Percentiles rank a stretch among this genome's conserved stretches.
Evolutionary conservation across 2,113 vertebrate species (phyloP).

Genomic region (Scalopus aquaticus): DNA sequence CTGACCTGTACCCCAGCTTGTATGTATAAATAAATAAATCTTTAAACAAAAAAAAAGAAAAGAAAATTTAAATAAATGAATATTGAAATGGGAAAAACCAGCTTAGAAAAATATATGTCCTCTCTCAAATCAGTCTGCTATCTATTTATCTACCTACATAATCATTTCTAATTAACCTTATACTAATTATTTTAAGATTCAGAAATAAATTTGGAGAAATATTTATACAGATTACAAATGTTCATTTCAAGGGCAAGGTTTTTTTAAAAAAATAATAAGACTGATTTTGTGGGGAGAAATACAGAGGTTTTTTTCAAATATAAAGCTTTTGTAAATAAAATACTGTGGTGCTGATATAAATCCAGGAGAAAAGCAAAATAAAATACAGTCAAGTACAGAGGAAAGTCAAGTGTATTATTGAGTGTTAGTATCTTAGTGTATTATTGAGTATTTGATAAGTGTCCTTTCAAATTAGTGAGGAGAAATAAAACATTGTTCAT

Average conservation of each 20-base stretch:
- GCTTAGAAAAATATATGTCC: background rate
- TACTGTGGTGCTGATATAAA: background rate
- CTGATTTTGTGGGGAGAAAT: background rate
- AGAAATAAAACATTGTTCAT: background rate
- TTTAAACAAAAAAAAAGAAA: no score
- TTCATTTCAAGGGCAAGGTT: background rate
- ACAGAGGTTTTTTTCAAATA: background rate
- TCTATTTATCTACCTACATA: background rate
- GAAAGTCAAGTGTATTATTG: background rate
- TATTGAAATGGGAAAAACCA: background rate
- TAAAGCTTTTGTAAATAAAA: background rate
- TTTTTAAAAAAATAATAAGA: background rate
- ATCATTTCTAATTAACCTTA: background rate
- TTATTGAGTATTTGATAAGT: background rate
- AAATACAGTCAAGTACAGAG: background rate
- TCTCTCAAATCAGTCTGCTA: background rate
- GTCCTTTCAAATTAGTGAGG: background rate
- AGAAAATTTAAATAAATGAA: background rate
- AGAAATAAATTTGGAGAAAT: background rate
- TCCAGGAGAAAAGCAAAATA: background rate
- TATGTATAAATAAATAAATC: no score
- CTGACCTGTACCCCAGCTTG: no score
- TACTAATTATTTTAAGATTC: background rate
- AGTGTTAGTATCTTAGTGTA: no score
- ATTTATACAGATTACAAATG: background rate